Evolutionary conservation across 2,113 vertebrate species (phyloP).

Genomic region (Tragulus kanchil): DNA sequence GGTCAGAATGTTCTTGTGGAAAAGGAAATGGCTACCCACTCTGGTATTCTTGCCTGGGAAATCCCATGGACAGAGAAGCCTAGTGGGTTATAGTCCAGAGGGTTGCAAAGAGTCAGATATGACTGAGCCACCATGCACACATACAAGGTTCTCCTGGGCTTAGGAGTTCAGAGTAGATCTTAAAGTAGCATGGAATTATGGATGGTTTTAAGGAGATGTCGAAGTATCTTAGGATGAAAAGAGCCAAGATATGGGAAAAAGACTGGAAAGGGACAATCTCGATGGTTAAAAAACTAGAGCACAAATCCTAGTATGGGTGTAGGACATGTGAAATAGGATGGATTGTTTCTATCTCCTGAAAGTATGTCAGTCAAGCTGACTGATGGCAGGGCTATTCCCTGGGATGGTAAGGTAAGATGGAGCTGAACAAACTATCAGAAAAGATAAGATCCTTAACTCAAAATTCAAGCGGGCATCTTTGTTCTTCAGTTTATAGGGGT

Average conservation of each 20-base stretch:
- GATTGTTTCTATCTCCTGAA: background rate
- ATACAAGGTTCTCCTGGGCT: background rate
- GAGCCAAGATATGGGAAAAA: background rate
- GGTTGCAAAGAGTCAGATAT: background rate
- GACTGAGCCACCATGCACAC: background rate
- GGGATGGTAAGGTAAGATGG: background rate
- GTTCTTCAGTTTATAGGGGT: background rate
- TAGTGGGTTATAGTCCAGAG: background rate
- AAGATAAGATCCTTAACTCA: slow-evolving; percentile 18
- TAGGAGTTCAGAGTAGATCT: background rate
- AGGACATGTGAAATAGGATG: background rate
- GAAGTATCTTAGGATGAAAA: slow-evolving; percentile 46
- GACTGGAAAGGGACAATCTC: background rate
- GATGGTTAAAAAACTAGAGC: background rate
- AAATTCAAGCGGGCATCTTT: background rate
- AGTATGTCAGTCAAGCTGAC: background rate
- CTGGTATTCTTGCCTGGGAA: no score
- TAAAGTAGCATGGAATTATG: background rate
- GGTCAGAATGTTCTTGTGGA: background rate
- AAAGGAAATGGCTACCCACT: background rate
- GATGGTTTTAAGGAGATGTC: background rate
- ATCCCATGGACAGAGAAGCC: background rate
- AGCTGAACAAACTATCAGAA: background rate
- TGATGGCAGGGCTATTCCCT: background rate
- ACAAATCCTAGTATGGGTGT: background rate